These are phyloP conservation scores for Neocloeon triangulifer DNA, from an alignment of 1,140 invertebrate genomes.

Conservation along the genomic window DNA sequence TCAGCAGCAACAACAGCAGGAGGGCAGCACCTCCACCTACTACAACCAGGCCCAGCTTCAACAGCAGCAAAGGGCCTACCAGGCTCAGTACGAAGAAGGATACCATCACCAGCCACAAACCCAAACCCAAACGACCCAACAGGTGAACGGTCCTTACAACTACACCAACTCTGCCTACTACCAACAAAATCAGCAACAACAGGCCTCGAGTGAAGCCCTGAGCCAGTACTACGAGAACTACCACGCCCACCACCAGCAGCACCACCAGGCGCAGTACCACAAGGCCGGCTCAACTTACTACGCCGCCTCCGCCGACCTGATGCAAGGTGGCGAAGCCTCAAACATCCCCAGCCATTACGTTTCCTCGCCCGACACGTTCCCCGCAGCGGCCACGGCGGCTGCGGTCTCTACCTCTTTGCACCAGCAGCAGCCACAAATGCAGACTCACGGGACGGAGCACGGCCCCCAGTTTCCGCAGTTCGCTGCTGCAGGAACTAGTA, in stretches of 20 bases:
- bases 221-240: constrained; percentile 8
- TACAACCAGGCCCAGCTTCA: no score
- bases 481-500: no score
- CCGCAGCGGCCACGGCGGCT: constrained; percentile 20
- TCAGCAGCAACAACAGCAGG: no score
- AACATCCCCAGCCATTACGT: constrained; percentile 17
- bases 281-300: constrained; percentile 17
- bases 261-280: constrained; percentile 21
- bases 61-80: no score
- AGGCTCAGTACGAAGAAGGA: no score
- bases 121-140: no score
- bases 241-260: constrained; percentile 18
- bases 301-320: no score
- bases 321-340: constrained; percentile 24
- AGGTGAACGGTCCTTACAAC: no score
- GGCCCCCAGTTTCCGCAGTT: no score
- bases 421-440: background rate
- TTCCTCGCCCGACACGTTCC: constrained; percentile 22
- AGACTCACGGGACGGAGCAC: background rate
- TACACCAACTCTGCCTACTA: background rate
- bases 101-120: no score
- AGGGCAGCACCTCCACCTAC: no score
- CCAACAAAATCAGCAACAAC: background rate
- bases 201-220: background rate
- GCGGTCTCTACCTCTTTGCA: constrained; percentile 13